These are phyloP conservation scores for Archips xylosteana DNA, from an alignment of 2,888 invertebrate species.

Conservation along the genomic window DNA sequence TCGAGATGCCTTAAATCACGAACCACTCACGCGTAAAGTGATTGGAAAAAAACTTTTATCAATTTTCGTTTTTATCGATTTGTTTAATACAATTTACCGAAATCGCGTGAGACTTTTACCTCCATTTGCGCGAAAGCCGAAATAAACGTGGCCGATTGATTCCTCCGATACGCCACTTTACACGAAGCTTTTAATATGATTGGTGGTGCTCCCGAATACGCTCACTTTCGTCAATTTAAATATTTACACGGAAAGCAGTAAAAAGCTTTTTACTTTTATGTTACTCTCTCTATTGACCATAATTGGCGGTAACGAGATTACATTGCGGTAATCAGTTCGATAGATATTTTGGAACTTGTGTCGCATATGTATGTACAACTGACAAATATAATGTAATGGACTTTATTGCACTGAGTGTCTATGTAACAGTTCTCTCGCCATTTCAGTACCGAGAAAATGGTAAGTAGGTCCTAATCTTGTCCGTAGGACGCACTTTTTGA, in stretches of 20 bases:
- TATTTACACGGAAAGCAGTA: constrained; percentile 42
- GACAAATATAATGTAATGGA: constrained; percentile 5
- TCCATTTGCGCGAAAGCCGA: constrained; percentile 67
- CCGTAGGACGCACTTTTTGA: constrained; percentile 29
- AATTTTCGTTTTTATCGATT: constrained; percentile 71
- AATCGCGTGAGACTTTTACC: constrained; percentile 69
- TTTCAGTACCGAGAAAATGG: constrained; percentile 10
- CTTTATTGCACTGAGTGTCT: neutral
- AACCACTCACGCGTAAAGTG: constrained; percentile 79
- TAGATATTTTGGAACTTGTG: constrained; percentile 13
- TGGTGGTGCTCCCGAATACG: constrained; percentile 45
- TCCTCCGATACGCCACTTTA: constrained; percentile 48
- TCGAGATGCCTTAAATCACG: constrained; percentile 69
- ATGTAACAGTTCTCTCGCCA: neutral
- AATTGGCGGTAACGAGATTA: constrained; percentile 34
- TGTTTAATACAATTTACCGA: constrained; percentile 70
- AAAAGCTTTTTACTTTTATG: constrained; percentile 41
- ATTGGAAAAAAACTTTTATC: constrained; percentile 63
- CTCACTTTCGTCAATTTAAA: constrained; percentile 49
- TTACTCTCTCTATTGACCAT: constrained; percentile 37
- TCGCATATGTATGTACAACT: neutral
- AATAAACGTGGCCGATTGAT: constrained; percentile 51
- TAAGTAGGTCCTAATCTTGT: constrained; percentile 6
- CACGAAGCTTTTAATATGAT: constrained; percentile 55
- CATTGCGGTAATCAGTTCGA: constrained; percentile 18